Evolutionary conservation across 2,113 vertebrate species (phyloP), one percentile per base, ranked within the genome.

Genomic region (Panthera leo): DNA sequence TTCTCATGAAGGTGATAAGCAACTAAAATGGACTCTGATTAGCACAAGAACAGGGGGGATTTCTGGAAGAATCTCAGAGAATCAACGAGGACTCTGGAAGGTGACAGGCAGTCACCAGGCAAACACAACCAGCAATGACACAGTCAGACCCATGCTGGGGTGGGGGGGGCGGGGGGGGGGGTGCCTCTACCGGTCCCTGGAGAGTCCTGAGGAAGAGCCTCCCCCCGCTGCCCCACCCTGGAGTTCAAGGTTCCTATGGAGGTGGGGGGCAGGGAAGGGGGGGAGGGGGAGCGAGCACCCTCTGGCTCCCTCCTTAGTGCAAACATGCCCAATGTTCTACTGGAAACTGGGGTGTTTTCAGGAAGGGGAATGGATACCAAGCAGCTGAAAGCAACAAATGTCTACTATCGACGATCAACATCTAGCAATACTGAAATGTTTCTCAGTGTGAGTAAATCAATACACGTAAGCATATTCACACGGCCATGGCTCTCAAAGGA

Each of bases 151-250:
- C 12, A n/a, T 2, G 6, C 29, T 31, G 21, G 14, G 9, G 65
- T 5, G 4, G 53, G n/a, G 23, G 78, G 53, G n/a, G n/a, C n/a
- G n/a, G n/a, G 53, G 3, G 53, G 3, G 53, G 45, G 7, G 45
- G 45, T 2, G 45, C 45, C 21, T 23, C 58, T 5, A 27, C 3
- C 9, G 86, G 10, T 29, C n/a, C 9, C 5, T 23, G 18, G 4
- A 11, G 27, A 34, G 42, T 14, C 65, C 14, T 19, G 18, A 12
- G 7, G 34, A 36, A 61, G 34, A 27, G 55, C 13, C 61, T 45
- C 45, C 45, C 45, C 1, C 45, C 1, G 0, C 45, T 45, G 45
- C 61, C 45, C 1, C 15, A 12, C 10, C 7, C 0, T 7, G 42
- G 25, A 27, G 63, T 34, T 11, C 58, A 23, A n/a, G 39, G 34